Conservation (phyloP, 2,797 vertebrate species). For the Phalloptychus januarius region DNA sequence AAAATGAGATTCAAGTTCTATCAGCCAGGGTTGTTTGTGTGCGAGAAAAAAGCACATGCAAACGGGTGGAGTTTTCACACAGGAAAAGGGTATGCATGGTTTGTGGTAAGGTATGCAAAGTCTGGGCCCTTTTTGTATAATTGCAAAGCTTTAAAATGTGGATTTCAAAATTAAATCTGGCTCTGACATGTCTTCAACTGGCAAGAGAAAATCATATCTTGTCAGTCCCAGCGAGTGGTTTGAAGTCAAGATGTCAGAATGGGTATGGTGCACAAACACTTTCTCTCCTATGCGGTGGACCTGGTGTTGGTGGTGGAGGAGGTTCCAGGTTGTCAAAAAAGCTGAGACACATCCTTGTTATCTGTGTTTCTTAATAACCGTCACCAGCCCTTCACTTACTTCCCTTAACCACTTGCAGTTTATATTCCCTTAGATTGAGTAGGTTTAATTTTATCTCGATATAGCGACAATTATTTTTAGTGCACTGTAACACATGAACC, state of each 20-base stretch:
- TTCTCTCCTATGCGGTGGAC: neutral
- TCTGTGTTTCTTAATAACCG: neutral
- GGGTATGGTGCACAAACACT: neutral
- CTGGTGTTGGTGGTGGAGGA: neutral
- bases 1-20: neutral
- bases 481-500: neutral
- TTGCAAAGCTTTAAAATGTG: neutral
- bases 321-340: neutral
- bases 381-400: neutral
- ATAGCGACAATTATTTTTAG: neutral
- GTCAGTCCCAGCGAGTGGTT: neutral
- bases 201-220: neutral
- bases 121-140: neutral
- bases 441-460: neutral
- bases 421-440: neutral
- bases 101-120: constrained; percentile 35
- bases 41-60: neutral
- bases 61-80: constrained; percentile 53
- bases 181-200: rapidly evolving
- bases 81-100: constrained; percentile 49
- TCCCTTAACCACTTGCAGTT: neutral
- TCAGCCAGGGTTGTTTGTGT: neutral
- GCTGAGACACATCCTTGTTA: neutral
- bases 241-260: neutral
- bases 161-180: rapidly evolving